Evolutionary conservation across 2,113 vertebrate genomes (phyloP).

Genomic region (Morone chrysops): DNA sequence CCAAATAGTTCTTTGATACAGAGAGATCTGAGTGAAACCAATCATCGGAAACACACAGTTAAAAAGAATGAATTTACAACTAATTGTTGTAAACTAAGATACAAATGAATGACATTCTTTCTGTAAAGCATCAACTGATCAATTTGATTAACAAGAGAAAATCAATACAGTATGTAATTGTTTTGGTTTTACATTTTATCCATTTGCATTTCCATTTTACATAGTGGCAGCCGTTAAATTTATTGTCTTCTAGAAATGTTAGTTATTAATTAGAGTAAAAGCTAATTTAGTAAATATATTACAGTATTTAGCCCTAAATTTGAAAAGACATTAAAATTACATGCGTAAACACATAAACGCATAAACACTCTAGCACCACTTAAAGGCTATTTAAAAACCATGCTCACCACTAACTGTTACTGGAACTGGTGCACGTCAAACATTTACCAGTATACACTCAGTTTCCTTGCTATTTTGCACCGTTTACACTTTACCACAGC

Average conservation of each 20-base stretch:
- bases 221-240: not conserved
- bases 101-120: not conserved
- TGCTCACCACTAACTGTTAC: not conserved
- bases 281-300: not conserved
- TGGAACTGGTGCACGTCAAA: not conserved
- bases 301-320: not conserved
- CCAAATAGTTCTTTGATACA: no score
- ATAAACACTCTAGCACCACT: slow-evolving; percentile 22
- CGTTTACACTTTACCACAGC: not conserved
- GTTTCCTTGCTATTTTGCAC: not conserved
- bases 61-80: no score
- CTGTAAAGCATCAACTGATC: not conserved
- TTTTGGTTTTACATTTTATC: not conserved
- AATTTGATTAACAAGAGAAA: not conserved
- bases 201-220: not conserved
- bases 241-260: not conserved
- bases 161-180: not conserved
- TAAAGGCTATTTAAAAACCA: not conserved
- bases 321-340: not conserved
- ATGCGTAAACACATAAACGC: not conserved
- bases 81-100: not conserved
- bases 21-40: not conserved
- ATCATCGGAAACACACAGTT: not conserved
- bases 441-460: not conserved
- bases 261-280: no score